phyloP scores from a whole-genome alignment of 2,113 vertebrate genomes.

The Nansenia antarctica region DNA sequence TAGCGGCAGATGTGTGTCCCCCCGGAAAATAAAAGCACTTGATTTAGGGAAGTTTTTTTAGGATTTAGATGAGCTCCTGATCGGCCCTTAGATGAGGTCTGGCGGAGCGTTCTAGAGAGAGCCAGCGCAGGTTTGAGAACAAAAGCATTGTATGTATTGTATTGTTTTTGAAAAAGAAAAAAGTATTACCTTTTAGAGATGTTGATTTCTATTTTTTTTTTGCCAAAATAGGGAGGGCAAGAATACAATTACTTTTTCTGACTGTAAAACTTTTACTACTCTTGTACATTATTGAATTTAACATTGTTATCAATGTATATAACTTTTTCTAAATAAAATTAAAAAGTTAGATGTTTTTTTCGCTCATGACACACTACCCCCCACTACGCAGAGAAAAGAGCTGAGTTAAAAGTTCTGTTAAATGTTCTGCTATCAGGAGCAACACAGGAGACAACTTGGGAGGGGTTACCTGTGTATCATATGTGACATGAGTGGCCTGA shows the following conservation, averaged over 20 bases:
- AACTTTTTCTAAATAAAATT: conserved; percentile 66
- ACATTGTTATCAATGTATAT: conserved; percentile 75
- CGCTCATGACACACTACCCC: conserved; percentile 48
- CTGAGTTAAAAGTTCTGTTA: conserved; percentile 27
- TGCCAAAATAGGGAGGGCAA: conserved; percentile 70
- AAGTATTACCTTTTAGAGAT: conserved; percentile 79
- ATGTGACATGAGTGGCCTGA: conserved; percentile 42
- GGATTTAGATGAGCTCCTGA: conserved; percentile 51
- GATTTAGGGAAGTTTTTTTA: conserved; percentile 54
- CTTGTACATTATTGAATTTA: conserved; percentile 78
- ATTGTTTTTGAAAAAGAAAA: conserved; percentile 66
- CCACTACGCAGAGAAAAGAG: conserved; percentile 39
- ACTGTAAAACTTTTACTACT: conserved; percentile 80
- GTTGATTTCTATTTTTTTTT: conserved; percentile 61
- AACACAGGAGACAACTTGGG: conserved; percentile 43
- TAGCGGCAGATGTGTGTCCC: conserved; percentile 38
- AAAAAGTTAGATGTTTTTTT: conserved; percentile 44
- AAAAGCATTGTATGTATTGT: conserved; percentile 69
- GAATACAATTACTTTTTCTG: conserved; percentile 70
- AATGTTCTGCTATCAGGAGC: conserved; percentile 37
- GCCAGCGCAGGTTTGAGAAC: conserved; percentile 63
- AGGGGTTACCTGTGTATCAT: conserved; percentile 30
- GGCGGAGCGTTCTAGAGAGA: conserved; percentile 51
- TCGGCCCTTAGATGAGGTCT: conserved; percentile 29
- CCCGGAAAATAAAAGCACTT: conserved; percentile 64